Base-by-base conservation (phyloP, 2,113 vertebrate species). In the Neogale vison region DNA sequence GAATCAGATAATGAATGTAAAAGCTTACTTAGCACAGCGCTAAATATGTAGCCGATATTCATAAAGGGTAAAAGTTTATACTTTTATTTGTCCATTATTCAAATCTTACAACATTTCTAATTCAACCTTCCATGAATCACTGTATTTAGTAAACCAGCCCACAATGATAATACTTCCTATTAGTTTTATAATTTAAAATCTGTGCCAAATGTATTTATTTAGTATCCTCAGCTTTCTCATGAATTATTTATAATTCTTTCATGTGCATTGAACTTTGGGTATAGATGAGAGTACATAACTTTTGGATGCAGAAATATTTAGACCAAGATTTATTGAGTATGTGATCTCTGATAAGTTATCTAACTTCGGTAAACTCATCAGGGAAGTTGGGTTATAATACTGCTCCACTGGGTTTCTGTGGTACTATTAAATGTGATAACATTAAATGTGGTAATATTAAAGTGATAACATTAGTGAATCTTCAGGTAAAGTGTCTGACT, bases 141-240 rank as follows among this genome's bases (percentile, higher is more conserved):
- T 84, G 24, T 67, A 65, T 80, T 74, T 55, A 77, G 17, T 26
- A 63, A 39, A 57, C 34, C 45, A 91, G 20, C 85, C 31, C 1
- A 63, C 17, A 83, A 42, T 82, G 31, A 89, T 50, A 36, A 23
- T n/a, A 61, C 20, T 55, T 77, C 34, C 23, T 23, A 79, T 79
- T 8, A 83, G 29, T 92, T 85, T 86, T 80, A 21, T 88, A 65
- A 79, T 79, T 90, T 94, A 52, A 91, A 91, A 67, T 83, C 6
- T 65, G 29, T 69, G 4, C 15, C 42, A 59, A 20, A 80, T 84
- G 31, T 59, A 84, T 87, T 90, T 91, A 69, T 52, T 95, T 84
- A 74, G 57, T 65, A 71, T 61, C 42, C 50, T 91, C 4, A 24
- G 3, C 65, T 57, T 84, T 87, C 14, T 59, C n/a, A 81, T 63